These are phyloP conservation scores for Macropus fuliginosus DNA, from an alignment of 2,797 vertebrate genomes.

Conservation along the genomic window DNA sequence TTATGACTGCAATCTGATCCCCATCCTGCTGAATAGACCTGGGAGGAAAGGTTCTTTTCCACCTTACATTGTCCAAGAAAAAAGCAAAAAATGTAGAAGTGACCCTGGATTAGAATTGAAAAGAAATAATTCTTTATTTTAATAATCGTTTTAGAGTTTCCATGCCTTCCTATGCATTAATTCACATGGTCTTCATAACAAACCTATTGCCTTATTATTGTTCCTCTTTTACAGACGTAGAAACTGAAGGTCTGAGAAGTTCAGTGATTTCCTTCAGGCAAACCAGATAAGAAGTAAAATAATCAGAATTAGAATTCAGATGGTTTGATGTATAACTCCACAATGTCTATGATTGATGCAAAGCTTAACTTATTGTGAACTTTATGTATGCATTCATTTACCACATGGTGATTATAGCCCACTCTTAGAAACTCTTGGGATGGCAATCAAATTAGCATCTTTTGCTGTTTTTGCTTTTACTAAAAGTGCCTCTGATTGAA, in stretches of 20 bases:
- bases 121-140: neutral
- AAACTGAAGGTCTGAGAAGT: neutral
- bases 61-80: slow-evolving; percentile 53
- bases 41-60: slow-evolving; percentile 60
- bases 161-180: neutral
- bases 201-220: neutral
- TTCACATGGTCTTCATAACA: neutral
- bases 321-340: neutral
- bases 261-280: neutral
- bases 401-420: neutral
- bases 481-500: too few species aligned
- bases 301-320: neutral
- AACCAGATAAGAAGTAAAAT: neutral
- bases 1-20: slow-evolving; percentile 78
- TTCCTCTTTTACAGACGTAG: neutral
- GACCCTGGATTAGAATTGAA: slow-evolving; percentile 9
- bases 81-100: slow-evolving; percentile 34
- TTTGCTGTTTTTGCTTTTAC: too few species aligned
- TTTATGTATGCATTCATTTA: neutral
- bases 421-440: neutral
- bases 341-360: neutral
- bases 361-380: neutral
- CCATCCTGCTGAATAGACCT: slow-evolving; percentile 65
- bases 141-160: neutral
- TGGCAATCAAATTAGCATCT: too few species aligned